Base-by-base conservation (phyloP, 2,797 vertebrate species). In the Galaxias olidus region DNA sequence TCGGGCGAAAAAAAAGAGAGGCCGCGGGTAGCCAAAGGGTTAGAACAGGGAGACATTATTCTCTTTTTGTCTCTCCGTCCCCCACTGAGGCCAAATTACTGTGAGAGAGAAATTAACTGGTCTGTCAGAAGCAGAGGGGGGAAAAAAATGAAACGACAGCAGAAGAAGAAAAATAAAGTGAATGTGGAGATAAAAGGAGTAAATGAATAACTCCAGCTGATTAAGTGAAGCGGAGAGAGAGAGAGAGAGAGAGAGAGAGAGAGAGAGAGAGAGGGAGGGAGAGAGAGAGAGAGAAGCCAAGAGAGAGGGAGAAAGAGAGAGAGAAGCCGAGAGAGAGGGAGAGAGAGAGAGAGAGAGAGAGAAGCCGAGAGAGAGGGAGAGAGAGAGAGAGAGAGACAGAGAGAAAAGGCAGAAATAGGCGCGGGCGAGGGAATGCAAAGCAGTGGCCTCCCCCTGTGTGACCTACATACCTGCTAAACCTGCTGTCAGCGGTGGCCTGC, bases 401-500 rank as follows among this genome's bases (percentile, higher is more conserved):
- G 19, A 85, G 83, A 84, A 76, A 81, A 88, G 81, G 87, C 79
- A 83, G 83, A 88, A 89, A 89, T 90, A 89, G 86, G 61, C 73
- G 71, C 73, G 66, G 66, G 69, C 62, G 50, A 75, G 8, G 20
- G 62, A 87, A 85, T 85, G 85, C 83, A 86, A 83, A 87, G 30
- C 30, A 75, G 80, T 84, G 79, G 72, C 76, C 85, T 81, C 88
- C 86, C 81, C 80, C 83, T 83, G 85, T 80, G 84, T 89, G 90
- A 89, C 90, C 90, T 89, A 89, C 85, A 89, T 89, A 88, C 87
- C 85, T 83, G 72, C 82, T 84, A 87, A 86, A 90, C 79, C 83
- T 83, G 83, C 89, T 89, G 88, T 91, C 90, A 90, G 83, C 78
- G 80, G 76, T 78, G 81, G 85, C 89, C 83, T 77, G 77, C 72